Conservation (phyloP, 2,888 invertebrate genomes). For the Sylvicola cinctus region DNA sequence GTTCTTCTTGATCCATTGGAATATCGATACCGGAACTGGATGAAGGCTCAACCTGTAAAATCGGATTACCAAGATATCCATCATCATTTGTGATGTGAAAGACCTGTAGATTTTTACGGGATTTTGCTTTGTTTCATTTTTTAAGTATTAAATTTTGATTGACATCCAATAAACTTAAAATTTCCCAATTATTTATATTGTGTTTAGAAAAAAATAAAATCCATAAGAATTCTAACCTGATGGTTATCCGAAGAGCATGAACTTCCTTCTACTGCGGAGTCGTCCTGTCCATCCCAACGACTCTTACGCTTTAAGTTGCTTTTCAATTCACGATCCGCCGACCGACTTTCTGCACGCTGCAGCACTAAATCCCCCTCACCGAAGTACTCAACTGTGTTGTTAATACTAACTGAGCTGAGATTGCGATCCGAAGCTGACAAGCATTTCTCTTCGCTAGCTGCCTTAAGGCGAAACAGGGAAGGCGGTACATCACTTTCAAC, state of each 20-base stretch:
- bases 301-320: not conserved
- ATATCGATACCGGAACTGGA: constrained; percentile 10
- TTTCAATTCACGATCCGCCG: not conserved
- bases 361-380: not conserved
- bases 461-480: constrained; percentile 4
- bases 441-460: not conserved
- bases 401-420: constrained; percentile 3
- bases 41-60: constrained; percentile 10
- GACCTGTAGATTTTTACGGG: constrained; percentile 6
- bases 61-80: constrained; percentile 6
- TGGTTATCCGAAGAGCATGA: constrained; percentile 9
- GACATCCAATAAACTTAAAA: no score
- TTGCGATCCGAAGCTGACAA: constrained; percentile 2
- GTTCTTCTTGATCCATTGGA: constrained; percentile 8
- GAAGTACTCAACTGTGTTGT: constrained; percentile 4
- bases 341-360: not conserved
- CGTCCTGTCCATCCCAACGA: constrained; percentile 2
- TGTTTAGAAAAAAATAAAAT: no score
- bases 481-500: constrained; percentile 16
- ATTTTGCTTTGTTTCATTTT: no score
- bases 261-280: constrained; percentile 8
- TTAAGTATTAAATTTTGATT: no score
- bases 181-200: no score
- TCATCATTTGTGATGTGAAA: constrained; percentile 8
- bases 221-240: constrained; percentile 6